Conservation (phyloP, 1,140 invertebrate species). For the Ylistrum balloti region DNA sequence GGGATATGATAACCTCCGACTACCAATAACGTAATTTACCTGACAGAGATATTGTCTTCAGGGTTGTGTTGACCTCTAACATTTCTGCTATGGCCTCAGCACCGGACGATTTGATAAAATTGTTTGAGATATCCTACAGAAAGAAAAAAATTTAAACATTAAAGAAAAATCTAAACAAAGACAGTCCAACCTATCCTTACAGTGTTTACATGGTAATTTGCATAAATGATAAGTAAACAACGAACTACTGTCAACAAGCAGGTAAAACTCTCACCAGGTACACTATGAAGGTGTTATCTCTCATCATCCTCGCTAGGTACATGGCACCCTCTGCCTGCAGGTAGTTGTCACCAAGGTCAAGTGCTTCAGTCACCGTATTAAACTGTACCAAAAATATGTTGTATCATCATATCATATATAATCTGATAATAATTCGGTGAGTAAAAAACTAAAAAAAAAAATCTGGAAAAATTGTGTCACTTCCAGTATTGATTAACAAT, state of each 20-base stretch:
- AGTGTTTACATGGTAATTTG: no score
- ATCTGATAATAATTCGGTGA: no score
- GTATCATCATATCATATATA: neutral
- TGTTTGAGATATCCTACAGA: slow-evolving; percentile 75
- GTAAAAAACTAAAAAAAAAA: no score
- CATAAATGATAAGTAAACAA: no score
- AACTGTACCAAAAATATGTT: slow-evolving; percentile 63
- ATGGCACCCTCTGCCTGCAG: slow-evolving; percentile 68
- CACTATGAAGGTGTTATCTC: slow-evolving; percentile 76
- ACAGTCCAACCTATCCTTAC: no score
- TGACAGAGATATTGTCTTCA: slow-evolving; percentile 71
- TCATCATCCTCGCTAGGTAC: slow-evolving; percentile 72
- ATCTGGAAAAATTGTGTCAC: no score
- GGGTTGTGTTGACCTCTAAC: slow-evolving; percentile 75
- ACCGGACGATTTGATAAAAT: slow-evolving; percentile 69
- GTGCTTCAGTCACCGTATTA: slow-evolving; percentile 75
- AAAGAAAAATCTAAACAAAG: no score
- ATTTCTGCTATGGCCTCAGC: slow-evolving; percentile 69
- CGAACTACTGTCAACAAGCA: no score
- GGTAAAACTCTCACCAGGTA: slow-evolving; percentile 64
- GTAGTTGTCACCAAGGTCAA: slow-evolving; percentile 76
- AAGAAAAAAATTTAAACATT: neutral
- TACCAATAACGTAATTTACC: slow-evolving; percentile 58
- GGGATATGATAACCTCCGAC: neutral
- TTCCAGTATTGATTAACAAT: no score